phyloP scores from a whole-genome alignment of 1,140 invertebrate species.

The Metaphire vulgaris region DNA sequence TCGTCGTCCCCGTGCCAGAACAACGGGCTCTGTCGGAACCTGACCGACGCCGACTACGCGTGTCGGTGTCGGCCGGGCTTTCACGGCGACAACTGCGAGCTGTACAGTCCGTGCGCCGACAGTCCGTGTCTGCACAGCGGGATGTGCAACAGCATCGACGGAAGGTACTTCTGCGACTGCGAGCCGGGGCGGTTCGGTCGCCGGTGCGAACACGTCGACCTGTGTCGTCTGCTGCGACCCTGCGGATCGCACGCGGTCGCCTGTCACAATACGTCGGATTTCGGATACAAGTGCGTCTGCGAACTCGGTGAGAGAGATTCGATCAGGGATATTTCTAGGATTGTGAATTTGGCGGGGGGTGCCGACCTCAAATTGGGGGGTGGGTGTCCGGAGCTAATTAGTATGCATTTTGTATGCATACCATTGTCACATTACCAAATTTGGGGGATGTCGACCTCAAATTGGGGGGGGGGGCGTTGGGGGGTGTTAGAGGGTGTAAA shows the following conservation, averaged over 20 bases:
- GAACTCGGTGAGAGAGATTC: slow-evolving; percentile 16
- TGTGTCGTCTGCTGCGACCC: slow-evolving; percentile 12
- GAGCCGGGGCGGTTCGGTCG: slow-evolving; percentile 11
- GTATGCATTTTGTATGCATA: no score
- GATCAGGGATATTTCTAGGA: no score
- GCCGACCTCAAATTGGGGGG: no score
- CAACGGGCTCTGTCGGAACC: slow-evolving; percentile 15
- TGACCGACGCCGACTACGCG: slow-evolving; percentile 16
- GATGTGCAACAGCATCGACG: slow-evolving; percentile 27
- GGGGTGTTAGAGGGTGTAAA: no score
- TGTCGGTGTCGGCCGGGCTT: slow-evolving; percentile 14
- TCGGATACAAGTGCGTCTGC: slow-evolving; percentile 17
- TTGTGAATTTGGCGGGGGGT: no score
- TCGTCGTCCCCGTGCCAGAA: slow-evolving; percentile 25
- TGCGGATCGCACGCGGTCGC: slow-evolving; percentile 19
- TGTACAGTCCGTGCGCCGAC: slow-evolving; percentile 11
- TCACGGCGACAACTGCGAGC: slow-evolving; percentile 13
- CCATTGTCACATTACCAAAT: no score
- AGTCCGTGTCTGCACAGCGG: slow-evolving; percentile 18
- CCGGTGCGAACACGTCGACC: slow-evolving; percentile 21
- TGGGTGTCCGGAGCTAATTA: no score
- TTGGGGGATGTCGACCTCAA: no score
- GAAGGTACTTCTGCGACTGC: slow-evolving; percentile 18
- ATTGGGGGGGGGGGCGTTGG: no score
- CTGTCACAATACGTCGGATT: slow-evolving; percentile 25